A percentile compares a stretch with the other conserved stretches of the same genome.
These are phyloP conservation scores for Xiphophorus couchianus DNA, from an alignment of 2,113 vertebrate species.

Conservation along the genomic window DNA sequence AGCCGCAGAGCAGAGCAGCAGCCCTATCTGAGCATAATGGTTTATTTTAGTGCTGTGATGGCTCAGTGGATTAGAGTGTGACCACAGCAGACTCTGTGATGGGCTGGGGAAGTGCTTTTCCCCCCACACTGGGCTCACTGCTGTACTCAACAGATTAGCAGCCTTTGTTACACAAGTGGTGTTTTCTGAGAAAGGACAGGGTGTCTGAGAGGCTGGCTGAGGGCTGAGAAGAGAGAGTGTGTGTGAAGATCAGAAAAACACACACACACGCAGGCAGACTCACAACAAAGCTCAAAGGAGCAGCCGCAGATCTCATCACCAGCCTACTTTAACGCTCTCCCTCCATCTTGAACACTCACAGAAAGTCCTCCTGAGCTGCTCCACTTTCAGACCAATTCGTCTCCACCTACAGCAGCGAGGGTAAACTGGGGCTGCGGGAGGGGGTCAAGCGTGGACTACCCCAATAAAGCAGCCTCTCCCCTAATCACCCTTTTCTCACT, in stretches of 20 bases:
- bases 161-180: conserved; percentile 69
- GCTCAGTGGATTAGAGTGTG: conserved; percentile 69
- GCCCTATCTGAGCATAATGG: conserved; percentile 51
- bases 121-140: conserved; percentile 45
- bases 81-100: conserved; percentile 59
- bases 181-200: conserved; percentile 63
- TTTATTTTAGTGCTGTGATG: conserved; percentile 67
- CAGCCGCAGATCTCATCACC: conserved; percentile 58
- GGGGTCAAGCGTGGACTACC: conserved; percentile 58
- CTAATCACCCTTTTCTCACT: conserved; percentile 55
- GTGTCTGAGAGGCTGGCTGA: conserved; percentile 60
- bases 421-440: conserved; percentile 17
- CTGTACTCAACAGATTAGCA: conserved; percentile 72
- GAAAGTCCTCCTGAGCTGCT: conserved; percentile 1
- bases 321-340: conserved; percentile 41
- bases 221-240: conserved; percentile 41
- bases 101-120: conserved; percentile 59
- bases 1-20: conserved; percentile 21
- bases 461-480: conserved; percentile 62
- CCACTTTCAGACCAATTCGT: conserved; percentile 26
- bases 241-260: conserved; percentile 16
- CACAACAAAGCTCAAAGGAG: conserved; percentile 39
- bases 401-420: conserved; percentile 21
- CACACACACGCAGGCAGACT: conserved; percentile 12
- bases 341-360: conserved; percentile 38